Base-by-base conservation (phyloP, 1,140 invertebrate genomes). In the Orius laevigatus region DNA sequence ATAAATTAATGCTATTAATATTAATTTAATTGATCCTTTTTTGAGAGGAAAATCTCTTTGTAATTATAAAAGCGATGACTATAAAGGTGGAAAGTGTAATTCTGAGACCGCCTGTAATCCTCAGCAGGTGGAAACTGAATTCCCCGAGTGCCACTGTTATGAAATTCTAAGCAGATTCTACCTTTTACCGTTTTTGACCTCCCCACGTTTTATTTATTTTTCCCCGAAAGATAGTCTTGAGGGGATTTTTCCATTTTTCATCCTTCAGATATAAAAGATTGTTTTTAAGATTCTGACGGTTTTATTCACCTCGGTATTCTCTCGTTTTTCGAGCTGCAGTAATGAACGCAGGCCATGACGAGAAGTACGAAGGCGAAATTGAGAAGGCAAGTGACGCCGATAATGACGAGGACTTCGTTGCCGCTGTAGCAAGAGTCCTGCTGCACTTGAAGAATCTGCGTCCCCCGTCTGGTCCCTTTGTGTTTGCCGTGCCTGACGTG, bases 281-380 rank as follows among this genome's bases (percentile, higher is more conserved):
- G 8, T 38, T 38, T 38, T 38, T 12, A 38, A 38, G 15, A 3
- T 38, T n/a, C n/a, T 14, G n/a, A 14, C 3, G 10, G 15, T 38
- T 38, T 16, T 38, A 14, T 42, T 45, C 31, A 51, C 49, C 42
- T 51, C 5, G 49, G 20, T 45, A 52, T 33, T 19, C 47, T 38
- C 10, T 38, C 15, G 36, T 20, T 16, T 31, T 40, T 46, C 11
- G 45, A 32, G 38, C 46, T 58, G 51, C 57, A 59, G 40, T 56
- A 55, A 38, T 60, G 57, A 8, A 61, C 59, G 47, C 58, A 56
- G 9, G 51, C 53, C 54, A 60, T 59, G 5, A 61, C 55, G 11
- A 57, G 32, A n/a, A 59, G 32, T 10, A 61, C 56, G 49, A 60
- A 60, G 20, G 59, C 59, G 36, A 61, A 57, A 50, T 60, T 61